Conservation (phyloP, 1,140 invertebrate genomes). For the Macrocentrus cingulum region DNA sequence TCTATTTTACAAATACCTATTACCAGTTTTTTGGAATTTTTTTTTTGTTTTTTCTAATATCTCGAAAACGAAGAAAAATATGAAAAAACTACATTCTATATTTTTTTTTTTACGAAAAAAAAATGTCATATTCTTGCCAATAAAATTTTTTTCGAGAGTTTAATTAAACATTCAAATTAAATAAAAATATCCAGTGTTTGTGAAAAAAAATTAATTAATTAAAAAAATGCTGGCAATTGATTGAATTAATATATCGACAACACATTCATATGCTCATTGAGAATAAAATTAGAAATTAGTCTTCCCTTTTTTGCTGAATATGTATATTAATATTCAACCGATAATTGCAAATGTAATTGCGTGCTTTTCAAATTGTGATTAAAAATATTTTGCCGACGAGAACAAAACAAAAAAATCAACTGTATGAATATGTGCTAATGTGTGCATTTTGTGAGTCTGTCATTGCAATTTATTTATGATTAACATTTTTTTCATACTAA, state of each 20-base stretch:
- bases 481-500: background rate
- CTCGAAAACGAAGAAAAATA: no score
- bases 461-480: no score
- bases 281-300: slow-evolving; percentile 12
- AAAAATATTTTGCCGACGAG: slow-evolving; percentile 1
- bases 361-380: slow-evolving; percentile 9
- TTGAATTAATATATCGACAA: slow-evolving; percentile 1
- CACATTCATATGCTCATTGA: background rate
- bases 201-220: background rate
- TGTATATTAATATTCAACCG: slow-evolving; percentile 1
- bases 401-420: slow-evolving; percentile 3
- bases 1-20: no score
- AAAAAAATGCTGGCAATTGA: background rate
- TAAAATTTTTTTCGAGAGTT: no score
- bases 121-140: no score
- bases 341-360: slow-evolving; percentile 1
- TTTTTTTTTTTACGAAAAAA: no score
- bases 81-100: no score
- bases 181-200: no score
- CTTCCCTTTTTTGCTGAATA: slow-evolving; percentile 5
- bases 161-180: no score
- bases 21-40: no score
- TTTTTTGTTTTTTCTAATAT: no score
- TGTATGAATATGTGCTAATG: no score
- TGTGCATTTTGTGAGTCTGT: background rate